Conservation (phyloP, 2,888 invertebrate genomes). For the Monochamus alternatus region DNA sequence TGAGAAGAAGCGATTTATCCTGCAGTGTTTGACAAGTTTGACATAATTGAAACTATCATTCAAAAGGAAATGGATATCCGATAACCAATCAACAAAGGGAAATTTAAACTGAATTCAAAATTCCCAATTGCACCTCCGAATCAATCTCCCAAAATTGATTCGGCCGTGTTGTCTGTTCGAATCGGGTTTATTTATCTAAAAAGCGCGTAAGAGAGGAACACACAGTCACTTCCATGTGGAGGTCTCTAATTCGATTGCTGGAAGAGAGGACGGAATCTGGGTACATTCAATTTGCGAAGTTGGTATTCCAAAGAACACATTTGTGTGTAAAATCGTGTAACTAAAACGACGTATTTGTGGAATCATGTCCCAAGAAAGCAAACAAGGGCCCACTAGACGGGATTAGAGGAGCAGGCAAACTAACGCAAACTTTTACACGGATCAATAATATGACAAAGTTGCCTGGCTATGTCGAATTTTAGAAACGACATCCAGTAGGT, state of each 20-base stretch:
- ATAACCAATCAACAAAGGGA: constrained; percentile 56
- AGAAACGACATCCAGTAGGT: constrained; percentile 28
- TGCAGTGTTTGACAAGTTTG: neutral
- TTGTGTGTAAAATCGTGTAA: constrained; percentile 51
- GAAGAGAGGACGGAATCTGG: constrained; percentile 38
- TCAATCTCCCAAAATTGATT: constrained; percentile 42
- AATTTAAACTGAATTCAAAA: constrained; percentile 53
- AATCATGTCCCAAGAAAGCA: constrained; percentile 51
- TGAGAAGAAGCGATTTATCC: neutral
- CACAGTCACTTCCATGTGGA: constrained; percentile 22
- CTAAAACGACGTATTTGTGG: constrained; percentile 53
- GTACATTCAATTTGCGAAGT: constrained; percentile 48
- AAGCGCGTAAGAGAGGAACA: constrained; percentile 32
- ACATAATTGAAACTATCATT: constrained; percentile 27
- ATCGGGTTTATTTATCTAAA: constrained; percentile 46
- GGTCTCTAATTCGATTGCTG: constrained; percentile 46
- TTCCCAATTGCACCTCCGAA: constrained; percentile 44
- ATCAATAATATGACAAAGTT: constrained; percentile 38
- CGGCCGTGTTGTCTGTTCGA: constrained; percentile 42
- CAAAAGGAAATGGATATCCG: constrained; percentile 46
- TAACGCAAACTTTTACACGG: constrained; percentile 45
- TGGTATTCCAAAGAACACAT: constrained; percentile 49
- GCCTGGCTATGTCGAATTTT: constrained; percentile 31
- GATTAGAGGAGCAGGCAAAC: constrained; percentile 49
- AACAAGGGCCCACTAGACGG: constrained; percentile 49